Conservation (phyloP, 92 coral and sea anemone genomes). For the Isaurus tuberculatus region DNA sequence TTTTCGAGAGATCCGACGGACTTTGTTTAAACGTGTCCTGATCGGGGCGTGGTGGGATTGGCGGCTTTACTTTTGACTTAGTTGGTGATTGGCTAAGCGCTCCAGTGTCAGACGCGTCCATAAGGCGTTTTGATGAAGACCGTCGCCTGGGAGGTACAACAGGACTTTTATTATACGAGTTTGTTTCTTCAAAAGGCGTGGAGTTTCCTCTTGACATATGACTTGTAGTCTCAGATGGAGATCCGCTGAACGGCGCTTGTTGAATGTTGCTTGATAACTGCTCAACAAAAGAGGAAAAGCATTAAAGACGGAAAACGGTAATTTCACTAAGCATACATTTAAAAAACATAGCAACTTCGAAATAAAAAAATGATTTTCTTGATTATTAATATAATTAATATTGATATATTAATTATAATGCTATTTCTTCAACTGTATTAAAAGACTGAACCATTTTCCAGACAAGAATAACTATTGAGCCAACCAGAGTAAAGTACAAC, state of each 20-base stretch:
- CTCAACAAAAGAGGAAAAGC: not conserved
- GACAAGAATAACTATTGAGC: no score
- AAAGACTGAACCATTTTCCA: no score
- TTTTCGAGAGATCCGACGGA: constrained; percentile 34
- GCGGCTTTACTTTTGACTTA: constrained; percentile 9
- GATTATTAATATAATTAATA: no score
- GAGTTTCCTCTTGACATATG: constrained; percentile 28
- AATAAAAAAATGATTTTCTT: not conserved
- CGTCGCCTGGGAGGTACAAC: constrained; percentile 37
- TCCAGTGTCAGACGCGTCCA: not conserved
- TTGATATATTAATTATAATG: no score
- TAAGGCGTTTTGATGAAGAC: constrained; percentile 33
- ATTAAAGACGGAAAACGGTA: not conserved
- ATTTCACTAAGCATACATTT: not conserved
- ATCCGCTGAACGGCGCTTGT: not conserved
- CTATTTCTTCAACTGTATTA: no score
- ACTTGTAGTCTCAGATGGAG: constrained; percentile 8
- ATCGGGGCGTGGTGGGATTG: constrained; percentile 44
- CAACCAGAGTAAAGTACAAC: no score
- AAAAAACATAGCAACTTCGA: not conserved
- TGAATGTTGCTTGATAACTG: constrained; percentile 11
- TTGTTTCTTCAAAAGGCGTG: constrained; percentile 22
- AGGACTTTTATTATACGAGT: constrained; percentile 2
- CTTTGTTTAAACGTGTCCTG: constrained; percentile 1
- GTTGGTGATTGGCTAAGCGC: constrained; percentile 19